A percentile compares a stretch with the other conserved stretches of the same genome.
These are phyloP conservation scores for Nasonia longicornis DNA, from an alignment of 1,140 invertebrate species.

Conservation along the genomic window DNA sequence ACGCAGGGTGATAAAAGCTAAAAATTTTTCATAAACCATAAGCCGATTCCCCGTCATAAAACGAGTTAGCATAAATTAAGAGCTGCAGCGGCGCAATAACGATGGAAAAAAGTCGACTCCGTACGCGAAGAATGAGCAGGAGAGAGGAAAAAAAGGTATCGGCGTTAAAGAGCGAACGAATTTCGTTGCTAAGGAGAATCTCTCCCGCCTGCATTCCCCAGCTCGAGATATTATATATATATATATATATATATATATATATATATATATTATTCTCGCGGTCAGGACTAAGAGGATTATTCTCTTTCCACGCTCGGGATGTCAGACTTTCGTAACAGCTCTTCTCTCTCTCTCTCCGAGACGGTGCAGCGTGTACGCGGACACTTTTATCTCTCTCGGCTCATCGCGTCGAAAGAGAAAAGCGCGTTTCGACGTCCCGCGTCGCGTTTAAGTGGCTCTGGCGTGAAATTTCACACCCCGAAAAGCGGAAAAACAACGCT, in stretches of 20 bases:
- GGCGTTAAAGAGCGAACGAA: background rate
- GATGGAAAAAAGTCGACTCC: too few relatives aligned
- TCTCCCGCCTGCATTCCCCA: slow-evolving; percentile 1
- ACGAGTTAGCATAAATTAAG: slow-evolving; percentile 19
- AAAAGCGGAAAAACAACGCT: background rate
- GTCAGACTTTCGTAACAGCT: slow-evolving; percentile 23
- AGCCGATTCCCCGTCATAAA: slow-evolving; percentile 22
- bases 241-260: background rate
- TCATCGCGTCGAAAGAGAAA: slow-evolving; percentile 8
- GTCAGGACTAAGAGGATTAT: slow-evolving; percentile 32
- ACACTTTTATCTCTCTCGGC: slow-evolving; percentile 11
- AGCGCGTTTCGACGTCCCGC: background rate
- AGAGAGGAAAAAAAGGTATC: background rate
- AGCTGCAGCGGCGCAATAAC: background rate
- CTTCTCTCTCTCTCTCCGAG: background rate
- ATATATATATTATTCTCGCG: background rate
- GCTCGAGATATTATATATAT: background rate
- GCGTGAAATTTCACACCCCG: background rate
- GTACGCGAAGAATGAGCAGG: too few relatives aligned
- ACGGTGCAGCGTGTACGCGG: too few relatives aligned
- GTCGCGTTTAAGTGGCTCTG: background rate
- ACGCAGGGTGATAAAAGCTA: background rate
- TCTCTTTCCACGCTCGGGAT: slow-evolving; percentile 3
- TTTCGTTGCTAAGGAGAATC: background rate
- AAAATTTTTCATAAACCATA: background rate